A percentile compares a stretch with the other conserved stretches of the same genome.
These are phyloP conservation scores for Chaitophorus viminalis DNA, from an alignment of 2,888 invertebrate genomes.

Conservation along the genomic window DNA sequence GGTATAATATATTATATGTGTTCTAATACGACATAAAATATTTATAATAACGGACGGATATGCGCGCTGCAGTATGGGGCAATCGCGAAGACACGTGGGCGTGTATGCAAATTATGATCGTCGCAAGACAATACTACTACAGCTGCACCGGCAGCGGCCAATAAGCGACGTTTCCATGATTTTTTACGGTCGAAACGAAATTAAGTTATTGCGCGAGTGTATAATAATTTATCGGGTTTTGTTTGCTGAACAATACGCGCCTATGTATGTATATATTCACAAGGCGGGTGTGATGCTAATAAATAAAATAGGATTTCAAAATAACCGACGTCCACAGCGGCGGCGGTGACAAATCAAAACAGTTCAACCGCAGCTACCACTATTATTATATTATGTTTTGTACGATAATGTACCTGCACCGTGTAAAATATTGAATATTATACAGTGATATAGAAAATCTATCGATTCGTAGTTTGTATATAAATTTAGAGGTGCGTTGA, in stretches of 20 bases:
- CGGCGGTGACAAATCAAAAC: no score
- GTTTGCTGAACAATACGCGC: not conserved
- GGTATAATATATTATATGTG: no score
- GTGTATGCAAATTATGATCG: slow-evolving; percentile 25
- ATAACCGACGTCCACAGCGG: no score
- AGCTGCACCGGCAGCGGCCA: not conserved
- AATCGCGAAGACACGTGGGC: slow-evolving; percentile 11
- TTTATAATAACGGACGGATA: not conserved
- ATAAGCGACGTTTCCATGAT: not conserved
- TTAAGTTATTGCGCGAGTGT: slow-evolving; percentile 36
- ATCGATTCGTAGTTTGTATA: no score
- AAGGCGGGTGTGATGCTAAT: not conserved
- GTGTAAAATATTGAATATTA: no score
- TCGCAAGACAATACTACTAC: slow-evolving; percentile 1
- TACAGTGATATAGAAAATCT: no score
- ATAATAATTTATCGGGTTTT: slow-evolving; percentile 9
- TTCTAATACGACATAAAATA: not conserved
- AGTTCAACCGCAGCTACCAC: no score
- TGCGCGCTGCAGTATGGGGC: not conserved
- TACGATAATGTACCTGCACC: no score
- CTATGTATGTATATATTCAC: not conserved
- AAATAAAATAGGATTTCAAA: not conserved
- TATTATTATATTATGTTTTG: no score
- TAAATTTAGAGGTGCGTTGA: no score
- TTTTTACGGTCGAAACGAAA: slow-evolving; percentile 15